Conservation (phyloP, 2,113 vertebrate species). For the Passer domesticus region DNA sequence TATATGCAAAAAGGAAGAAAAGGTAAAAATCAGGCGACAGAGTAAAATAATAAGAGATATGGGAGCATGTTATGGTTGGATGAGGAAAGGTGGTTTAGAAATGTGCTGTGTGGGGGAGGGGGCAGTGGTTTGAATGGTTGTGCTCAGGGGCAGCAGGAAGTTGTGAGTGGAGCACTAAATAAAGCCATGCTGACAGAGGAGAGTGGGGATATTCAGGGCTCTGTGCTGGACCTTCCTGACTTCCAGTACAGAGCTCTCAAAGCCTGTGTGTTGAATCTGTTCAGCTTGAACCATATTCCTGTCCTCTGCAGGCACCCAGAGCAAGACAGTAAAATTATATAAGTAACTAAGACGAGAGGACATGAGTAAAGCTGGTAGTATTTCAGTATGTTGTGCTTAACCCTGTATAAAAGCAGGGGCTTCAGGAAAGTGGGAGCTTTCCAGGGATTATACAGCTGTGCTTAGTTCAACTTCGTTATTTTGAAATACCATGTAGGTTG, state of each 20-base stretch:
- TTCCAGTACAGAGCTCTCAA: not conserved
- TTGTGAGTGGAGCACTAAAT: not conserved
- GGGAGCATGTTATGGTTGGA: not conserved
- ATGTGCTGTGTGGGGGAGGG: not conserved
- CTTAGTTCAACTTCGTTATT: not conserved
- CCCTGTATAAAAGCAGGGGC: not conserved
- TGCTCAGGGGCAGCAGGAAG: not conserved
- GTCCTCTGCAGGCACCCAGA: not conserved
- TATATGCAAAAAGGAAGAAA: not conserved
- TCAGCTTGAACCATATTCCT: not conserved
- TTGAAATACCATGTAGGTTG: not conserved
- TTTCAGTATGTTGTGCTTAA: not conserved
- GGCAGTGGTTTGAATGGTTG: not conserved
- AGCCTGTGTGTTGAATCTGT: not conserved
- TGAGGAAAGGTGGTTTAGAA: not conserved
- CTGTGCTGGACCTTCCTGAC: not conserved
- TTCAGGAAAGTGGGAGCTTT: not conserved
- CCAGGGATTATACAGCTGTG: not conserved
- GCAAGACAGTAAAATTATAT: not conserved
- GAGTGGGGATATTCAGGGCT: not conserved
- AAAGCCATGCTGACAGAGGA: not conserved
- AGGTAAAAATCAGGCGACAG: not conserved
- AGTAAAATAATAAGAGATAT: not conserved
- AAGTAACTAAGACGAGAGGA: not conserved
- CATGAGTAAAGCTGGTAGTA: not conserved